Evolutionary conservation across 1,140 invertebrate genomes (phyloP).

Genomic region (Dermatophagoides farinae): DNA sequence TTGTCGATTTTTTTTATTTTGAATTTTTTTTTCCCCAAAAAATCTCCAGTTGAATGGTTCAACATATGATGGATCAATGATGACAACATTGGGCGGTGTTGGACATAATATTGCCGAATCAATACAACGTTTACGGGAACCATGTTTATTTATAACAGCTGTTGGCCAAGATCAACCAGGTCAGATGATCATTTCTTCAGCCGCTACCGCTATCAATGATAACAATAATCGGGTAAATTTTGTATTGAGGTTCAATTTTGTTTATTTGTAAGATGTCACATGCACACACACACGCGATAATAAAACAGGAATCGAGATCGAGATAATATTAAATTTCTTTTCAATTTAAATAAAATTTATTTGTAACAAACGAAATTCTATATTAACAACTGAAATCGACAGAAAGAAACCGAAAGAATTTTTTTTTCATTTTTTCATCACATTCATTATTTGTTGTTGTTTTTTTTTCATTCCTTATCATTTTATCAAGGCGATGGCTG

Average conservation of each 20-base stretch:
- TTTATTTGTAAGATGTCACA: too few relatives aligned
- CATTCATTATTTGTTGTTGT: background rate
- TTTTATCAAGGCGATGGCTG: too few relatives aligned
- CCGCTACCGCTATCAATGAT: too few relatives aligned
- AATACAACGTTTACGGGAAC: constrained; percentile 42
- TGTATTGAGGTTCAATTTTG: too few relatives aligned
- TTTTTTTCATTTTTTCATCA: background rate
- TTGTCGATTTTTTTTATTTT: background rate
- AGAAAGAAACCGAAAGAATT: too few relatives aligned
- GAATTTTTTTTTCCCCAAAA: background rate
- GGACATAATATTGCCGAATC: constrained; percentile 74
- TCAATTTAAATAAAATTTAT: too few relatives aligned
- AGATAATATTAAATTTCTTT: too few relatives aligned
- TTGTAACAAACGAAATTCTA: too few relatives aligned
- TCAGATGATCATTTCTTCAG: background rate
- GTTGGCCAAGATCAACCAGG: constrained; percentile 46
- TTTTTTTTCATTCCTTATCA: background rate
- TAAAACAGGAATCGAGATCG: too few relatives aligned
- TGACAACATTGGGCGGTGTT: constrained; percentile 57
- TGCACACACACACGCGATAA: too few relatives aligned
- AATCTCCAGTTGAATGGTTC: constrained; percentile 44
- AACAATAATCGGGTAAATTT: too few relatives aligned
- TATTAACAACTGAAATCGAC: background rate
- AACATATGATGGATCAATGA: constrained; percentile 42
- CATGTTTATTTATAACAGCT: constrained; percentile 47